phyloP scores from a whole-genome alignment of 2,113 vertebrate genomes.

The Petrocephalus zakoni region DNA sequence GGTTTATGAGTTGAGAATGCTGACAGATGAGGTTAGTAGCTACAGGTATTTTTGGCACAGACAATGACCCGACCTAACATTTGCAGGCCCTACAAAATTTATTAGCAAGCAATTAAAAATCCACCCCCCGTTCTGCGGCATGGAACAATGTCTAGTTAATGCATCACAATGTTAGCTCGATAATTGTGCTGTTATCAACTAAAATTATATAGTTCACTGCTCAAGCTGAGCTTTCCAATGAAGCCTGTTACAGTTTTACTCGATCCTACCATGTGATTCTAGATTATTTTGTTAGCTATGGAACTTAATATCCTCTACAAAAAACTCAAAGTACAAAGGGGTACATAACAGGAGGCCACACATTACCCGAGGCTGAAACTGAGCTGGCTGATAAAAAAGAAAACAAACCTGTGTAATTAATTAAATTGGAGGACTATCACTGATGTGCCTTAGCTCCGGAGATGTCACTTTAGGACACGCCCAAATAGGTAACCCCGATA shows the following conservation, averaged over 20 bases:
- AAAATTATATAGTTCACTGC: too few relatives aligned
- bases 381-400: neutral
- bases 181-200: neutral
- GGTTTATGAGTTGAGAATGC: neutral
- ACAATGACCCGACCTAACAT: neutral
- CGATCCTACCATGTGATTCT: slow-evolving; percentile 3
- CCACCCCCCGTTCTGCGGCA: neutral
- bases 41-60: neutral
- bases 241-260: slow-evolving; percentile 9
- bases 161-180: neutral
- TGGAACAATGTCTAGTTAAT: neutral
- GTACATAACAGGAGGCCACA: neutral
- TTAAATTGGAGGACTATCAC: neutral
- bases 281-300: neutral
- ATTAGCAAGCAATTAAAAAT: neutral
- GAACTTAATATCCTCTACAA: neutral
- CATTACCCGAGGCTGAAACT: neutral
- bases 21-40: neutral
- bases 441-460: neutral
- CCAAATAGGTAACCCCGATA: neutral
- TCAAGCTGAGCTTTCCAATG: neutral
- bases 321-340: neutral
- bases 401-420: neutral
- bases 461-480: neutral
- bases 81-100: neutral